phyloP scores from a whole-genome alignment of 2,888 invertebrate species.

The Bellardia pandia region DNA sequence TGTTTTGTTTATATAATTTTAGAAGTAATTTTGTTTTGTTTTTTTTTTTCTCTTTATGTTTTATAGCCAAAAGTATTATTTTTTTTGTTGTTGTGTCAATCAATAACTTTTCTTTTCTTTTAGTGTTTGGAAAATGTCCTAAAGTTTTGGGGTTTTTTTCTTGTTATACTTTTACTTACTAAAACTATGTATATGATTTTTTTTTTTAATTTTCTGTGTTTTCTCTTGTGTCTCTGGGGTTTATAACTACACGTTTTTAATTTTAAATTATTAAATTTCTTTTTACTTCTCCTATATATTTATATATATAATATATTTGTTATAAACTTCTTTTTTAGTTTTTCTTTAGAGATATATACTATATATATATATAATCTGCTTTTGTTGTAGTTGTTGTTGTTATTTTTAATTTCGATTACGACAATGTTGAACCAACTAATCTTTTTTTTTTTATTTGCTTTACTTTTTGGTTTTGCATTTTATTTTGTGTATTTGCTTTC shows the following conservation, averaged over 20 bases:
- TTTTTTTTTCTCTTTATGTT: constrained; percentile 12
- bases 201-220: constrained; percentile 14
- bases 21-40: constrained; percentile 68
- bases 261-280: constrained; percentile 30
- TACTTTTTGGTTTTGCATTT: constrained; percentile 64
- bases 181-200: constrained; percentile 59
- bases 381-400: constrained; percentile 47
- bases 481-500: constrained; percentile 59
- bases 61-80: constrained; percentile 70
- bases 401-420: constrained; percentile 75
- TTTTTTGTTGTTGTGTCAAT: constrained; percentile 27
- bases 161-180: constrained; percentile 51
- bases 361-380: constrained; percentile 54
- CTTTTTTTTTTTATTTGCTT: too few relatives aligned
- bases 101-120: constrained; percentile 16
- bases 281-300: background rate
- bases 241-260: constrained; percentile 60
- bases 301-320: constrained; percentile 39
- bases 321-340: constrained; percentile 2
- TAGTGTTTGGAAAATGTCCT: constrained; percentile 63
- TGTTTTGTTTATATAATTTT: constrained; percentile 54
- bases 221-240: constrained; percentile 22
- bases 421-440: constrained; percentile 78
- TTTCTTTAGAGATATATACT: constrained; percentile 40
- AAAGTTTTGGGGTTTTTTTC: constrained; percentile 54